Base-by-base conservation (phyloP, 2,888 invertebrate species). In the Caenorhabditis sulstoni region DNA sequence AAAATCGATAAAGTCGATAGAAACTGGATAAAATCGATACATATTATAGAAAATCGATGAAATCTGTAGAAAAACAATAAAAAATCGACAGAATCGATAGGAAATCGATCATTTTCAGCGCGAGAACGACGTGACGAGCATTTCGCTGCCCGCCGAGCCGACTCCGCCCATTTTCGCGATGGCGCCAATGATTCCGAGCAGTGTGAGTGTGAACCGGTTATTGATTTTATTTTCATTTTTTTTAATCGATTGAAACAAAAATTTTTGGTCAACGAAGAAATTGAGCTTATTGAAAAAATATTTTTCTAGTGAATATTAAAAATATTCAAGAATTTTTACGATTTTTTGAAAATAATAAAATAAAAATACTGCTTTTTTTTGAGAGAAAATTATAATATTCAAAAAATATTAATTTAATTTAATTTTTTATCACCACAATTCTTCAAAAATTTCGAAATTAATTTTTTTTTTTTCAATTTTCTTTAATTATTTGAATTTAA, bases 161-260 rank as follows among this genome's bases (percentile, higher is more conserved):
- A 12, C 57, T 9, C 73, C 73, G 16, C 57, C 73, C 20, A 41
- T 64, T 29, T 64, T 64, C 18, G 39, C 73, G 9, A 73, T 73
- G 73, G 73, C 64, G 14, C 73, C 73, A 23, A 73, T 73, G 73
- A 41, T 73, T 50, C 73, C 73, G 41, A 73, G 58, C 50, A 41
- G 64, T 73, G 73, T 73, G 44, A 50, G 47, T n/a, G n/a, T n/a
- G n/a, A n/a, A n/a, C n/a, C n/a, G n/a, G n/a, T n/a, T n/a, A n/a
- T n/a, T n/a, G n/a, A n/a, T n/a, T n/a, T n/a, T n/a, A n/a, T n/a
- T n/a, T n/a, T n/a, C n/a, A n/a, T n/a, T n/a, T n/a, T n/a, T n/a
- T n/a, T n/a, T n/a, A n/a, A n/a, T n/a, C n/a, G n/a, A n/a, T n/a
- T n/a, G n/a, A n/a, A n/a, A n/a, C n/a, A n/a, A n/a, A n/a, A n/a